phyloP scores from a whole-genome alignment of 37 sponge, comb jelly and placozoan species.

The Aphrocallistes beatrix region DNA sequence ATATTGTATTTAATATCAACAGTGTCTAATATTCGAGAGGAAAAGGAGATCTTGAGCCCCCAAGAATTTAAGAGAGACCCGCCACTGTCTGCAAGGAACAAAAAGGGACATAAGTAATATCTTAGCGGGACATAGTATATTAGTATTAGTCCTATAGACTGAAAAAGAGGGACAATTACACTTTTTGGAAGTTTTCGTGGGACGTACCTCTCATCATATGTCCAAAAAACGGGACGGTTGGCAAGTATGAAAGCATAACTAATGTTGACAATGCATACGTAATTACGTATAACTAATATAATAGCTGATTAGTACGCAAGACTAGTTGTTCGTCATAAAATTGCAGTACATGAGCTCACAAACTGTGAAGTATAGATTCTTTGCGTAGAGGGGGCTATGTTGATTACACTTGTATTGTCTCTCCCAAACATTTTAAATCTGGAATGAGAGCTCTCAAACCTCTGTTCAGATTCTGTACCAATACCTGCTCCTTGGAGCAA shows the following conservation, averaged over 20 bases:
- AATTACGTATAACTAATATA: neutral
- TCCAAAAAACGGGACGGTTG: too few relatives aligned
- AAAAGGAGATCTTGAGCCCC: too few relatives aligned
- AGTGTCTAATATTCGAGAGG: too few relatives aligned
- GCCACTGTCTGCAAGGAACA: too few relatives aligned
- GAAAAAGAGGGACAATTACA: neutral
- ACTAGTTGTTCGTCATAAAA: neutral
- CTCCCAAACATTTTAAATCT: neutral
- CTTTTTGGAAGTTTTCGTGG: neutral
- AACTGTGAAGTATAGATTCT: neutral
- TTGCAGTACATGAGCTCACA: constrained; percentile 1
- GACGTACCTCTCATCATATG: too few relatives aligned
- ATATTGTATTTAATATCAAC: too few relatives aligned
- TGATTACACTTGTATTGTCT: neutral
- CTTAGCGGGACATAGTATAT: too few relatives aligned
- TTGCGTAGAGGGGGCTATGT: neutral
- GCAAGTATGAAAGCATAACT: too few relatives aligned
- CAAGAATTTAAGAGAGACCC: too few relatives aligned
- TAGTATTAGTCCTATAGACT: neutral
- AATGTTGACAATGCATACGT: too few relatives aligned
- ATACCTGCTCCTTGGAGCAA: neutral
- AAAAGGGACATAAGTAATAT: too few relatives aligned
- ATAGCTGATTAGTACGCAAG: neutral
- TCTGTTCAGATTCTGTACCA: neutral
- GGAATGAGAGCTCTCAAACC: constrained; percentile 9